Base-by-base conservation (phyloP, 1,140 invertebrate genomes). In the Cataglyphis hispanica region DNA sequence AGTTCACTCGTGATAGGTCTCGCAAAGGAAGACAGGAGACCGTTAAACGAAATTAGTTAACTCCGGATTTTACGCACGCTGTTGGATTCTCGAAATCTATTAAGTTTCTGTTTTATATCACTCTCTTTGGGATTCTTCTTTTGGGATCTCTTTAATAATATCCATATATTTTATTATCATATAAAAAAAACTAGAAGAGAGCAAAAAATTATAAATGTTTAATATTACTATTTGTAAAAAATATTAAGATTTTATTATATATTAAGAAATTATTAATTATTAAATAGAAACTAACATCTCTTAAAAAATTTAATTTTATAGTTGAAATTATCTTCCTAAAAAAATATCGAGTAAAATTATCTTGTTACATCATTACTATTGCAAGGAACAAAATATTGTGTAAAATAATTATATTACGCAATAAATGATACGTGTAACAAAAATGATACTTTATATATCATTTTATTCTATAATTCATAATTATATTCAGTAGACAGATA, bases 81-180 rank as follows among this genome's bases (percentile, higher is more conserved):
- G 5, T 8, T 64, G 40, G 19, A 64, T 37, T n/a, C 5, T 34
- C 19, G 16, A 31, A 76, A 13, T 43, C 8, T 76, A 27, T 60
- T 1, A 58, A 58, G n/a, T n/a, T 60, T 53, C 11, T 31, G 19
- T 70, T 70, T 70, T 7, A 75, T 5, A 11, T 31, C 6, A 76
- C 25, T 61, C 25, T 61, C n/a, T 43, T 76, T 37, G 5, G 8
- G 11, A 4, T 25, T 58, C 6, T 60, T n/a, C n/a, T n/a, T n/a
- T n/a, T n/a, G n/a, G n/a, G n/a, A 74, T 74, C 16, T 31, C 31
- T 43, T 43, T 75, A 37, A 60, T 75, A 60, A 40, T 16, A 22
- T 74, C 10, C 56, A 74, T 56, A 31, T 31, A 75, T 6, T n/a
- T n/a, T 53, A 37, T 56, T 56, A 34, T 2, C 22, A 25, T 27